Conservation (phyloP, 2,797 vertebrate genomes). For the Eulemur coronatus region DNA sequence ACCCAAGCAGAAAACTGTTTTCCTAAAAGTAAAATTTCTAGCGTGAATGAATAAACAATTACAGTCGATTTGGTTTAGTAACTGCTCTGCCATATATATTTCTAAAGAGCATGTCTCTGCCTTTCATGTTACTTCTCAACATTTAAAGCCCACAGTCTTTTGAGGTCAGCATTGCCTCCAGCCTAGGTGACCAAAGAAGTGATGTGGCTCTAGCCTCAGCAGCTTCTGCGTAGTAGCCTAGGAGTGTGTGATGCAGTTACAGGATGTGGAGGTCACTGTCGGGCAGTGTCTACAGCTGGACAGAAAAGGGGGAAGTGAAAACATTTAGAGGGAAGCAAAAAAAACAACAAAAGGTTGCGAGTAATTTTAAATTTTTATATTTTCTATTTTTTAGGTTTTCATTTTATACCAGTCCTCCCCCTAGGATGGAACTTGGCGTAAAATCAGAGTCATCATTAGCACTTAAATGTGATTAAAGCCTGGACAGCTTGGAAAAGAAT, state of each 20-base stretch:
- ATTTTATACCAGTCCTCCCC: conserved; percentile 59
- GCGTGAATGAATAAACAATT: not conserved
- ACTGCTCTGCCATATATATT: not conserved
- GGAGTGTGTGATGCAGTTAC: not conserved
- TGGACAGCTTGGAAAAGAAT: conserved; percentile 88
- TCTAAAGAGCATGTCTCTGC: not conserved
- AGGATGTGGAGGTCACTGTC: not conserved
- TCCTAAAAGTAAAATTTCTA: not conserved
- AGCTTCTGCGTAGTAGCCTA: not conserved
- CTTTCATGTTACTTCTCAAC: not conserved
- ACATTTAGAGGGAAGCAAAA: not conserved
- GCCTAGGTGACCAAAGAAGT: not conserved
- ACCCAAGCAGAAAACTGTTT: not conserved
- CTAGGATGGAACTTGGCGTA: conserved; percentile 90
- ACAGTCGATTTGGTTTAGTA: not conserved
- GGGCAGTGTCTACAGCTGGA: not conserved
- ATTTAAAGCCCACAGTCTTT: not conserved
- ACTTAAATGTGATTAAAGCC: conserved; percentile 88
- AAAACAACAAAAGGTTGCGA: not conserved
- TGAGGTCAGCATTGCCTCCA: not conserved
- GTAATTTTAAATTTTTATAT: not conserved
- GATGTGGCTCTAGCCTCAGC: not conserved
- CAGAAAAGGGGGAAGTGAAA: not conserved
- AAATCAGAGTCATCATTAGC: conserved; percentile 86
- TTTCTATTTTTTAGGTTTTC: conserved; percentile 77